phyloP scores from a whole-genome alignment of 2,797 vertebrate genomes.

The Diplodus puntazzo region DNA sequence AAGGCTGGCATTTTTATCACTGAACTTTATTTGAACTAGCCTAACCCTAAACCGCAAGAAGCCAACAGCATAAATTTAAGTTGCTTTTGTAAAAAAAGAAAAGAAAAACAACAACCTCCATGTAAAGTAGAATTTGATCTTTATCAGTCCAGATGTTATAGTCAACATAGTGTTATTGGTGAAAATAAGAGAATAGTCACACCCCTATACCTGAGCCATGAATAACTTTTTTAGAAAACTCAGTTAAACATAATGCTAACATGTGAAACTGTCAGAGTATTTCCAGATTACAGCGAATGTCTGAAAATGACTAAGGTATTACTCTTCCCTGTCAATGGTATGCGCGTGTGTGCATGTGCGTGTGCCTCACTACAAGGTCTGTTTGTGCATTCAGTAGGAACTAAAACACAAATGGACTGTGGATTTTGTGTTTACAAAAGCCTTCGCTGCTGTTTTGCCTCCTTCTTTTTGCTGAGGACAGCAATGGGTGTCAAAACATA shows the following conservation, averaged over 20 bases:
- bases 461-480: conserved; percentile 79
- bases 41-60: too few relatives aligned
- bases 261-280: not conserved
- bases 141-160: too few relatives aligned
- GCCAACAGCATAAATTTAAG: too few relatives aligned
- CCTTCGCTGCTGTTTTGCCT: conserved; percentile 61
- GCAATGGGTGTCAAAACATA: conserved; percentile 79
- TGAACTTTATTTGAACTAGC: too few relatives aligned
- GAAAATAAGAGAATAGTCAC: too few relatives aligned
- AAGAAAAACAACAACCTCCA: too few relatives aligned
- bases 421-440: conserved; percentile 72
- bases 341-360: not conserved
- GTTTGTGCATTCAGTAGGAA: conserved; percentile 63
- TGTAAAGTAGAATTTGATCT: too few relatives aligned
- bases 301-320: conserved; percentile 1
- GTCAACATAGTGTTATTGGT: too few relatives aligned
- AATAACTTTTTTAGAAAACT: conserved; percentile 1
- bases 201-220: not conserved
- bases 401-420: conserved; percentile 70
- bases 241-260: not conserved
- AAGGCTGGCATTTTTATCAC: too few relatives aligned
- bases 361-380: conserved; percentile 27
- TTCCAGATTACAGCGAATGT: not conserved
- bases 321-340: not conserved
- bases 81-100: too few relatives aligned